These are phyloP conservation scores for Phoebastria nigripes DNA, from an alignment of 2,797 vertebrate genomes.

Conservation along the genomic window DNA sequence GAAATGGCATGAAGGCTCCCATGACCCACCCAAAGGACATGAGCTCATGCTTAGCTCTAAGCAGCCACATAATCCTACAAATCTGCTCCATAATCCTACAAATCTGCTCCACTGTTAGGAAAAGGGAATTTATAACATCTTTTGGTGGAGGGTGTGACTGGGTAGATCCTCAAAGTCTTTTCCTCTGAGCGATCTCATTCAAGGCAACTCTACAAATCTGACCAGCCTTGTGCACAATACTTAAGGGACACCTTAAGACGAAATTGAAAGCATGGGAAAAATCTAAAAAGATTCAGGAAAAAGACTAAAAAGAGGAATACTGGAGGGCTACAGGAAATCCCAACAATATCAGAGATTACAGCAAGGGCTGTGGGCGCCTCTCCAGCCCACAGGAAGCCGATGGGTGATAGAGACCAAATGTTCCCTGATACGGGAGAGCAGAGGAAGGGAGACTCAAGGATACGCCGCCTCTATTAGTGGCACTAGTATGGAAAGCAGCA, in stretches of 20 bases:
- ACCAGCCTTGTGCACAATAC: not conserved
- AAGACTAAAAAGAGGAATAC: not conserved
- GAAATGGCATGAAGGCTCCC: not conserved
- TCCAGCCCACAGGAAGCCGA: conserved; percentile 31
- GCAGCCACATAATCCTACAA: not conserved
- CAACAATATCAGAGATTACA: conserved; percentile 47
- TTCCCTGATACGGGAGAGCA: not conserved
- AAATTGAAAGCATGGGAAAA: conserved; percentile 20
- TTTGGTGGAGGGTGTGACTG: not conserved
- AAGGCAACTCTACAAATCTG: not conserved
- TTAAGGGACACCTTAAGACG: not conserved
- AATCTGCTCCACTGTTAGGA: not conserved
- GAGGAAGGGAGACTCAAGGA: not conserved
- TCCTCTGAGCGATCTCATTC: not conserved
- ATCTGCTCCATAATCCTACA: not conserved
- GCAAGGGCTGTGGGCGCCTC: not conserved
- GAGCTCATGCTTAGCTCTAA: not conserved
- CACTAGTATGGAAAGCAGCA: not conserved
- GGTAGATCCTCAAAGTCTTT: not conserved
- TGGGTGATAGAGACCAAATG: conserved; percentile 50
- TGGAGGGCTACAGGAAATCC: conserved; percentile 43
- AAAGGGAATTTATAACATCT: not conserved
- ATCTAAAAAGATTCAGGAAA: not conserved
- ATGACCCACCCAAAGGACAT: not conserved
- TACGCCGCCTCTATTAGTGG: not conserved